Percentiles rank a stretch among this genome's conserved stretches.
phyloP scores from a whole-genome alignment of 2,797 vertebrate genomes.

The Chanos chanos region DNA sequence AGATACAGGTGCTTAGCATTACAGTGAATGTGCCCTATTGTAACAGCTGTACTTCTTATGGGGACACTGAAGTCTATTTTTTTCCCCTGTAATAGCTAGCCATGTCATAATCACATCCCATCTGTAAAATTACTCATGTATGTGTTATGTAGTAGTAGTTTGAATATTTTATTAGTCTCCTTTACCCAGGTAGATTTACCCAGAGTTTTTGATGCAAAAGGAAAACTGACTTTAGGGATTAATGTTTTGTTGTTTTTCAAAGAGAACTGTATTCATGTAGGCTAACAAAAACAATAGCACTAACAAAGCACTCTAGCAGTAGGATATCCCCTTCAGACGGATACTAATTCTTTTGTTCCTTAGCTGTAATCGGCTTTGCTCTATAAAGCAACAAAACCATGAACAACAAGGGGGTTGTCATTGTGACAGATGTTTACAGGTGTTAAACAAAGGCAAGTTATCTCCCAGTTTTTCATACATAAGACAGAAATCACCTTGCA shows the following conservation, averaged over 20 bases:
- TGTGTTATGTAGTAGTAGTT: no score
- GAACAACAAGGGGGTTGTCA: conserved; percentile 37
- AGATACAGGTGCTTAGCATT: conserved; percentile 12
- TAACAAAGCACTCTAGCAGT: conserved; percentile 2
- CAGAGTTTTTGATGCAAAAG: no score
- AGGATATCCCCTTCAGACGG: conserved; percentile 16
- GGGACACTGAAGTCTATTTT: conserved; percentile 13
- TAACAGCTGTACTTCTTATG: no score
- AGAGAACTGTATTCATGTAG: background rate
- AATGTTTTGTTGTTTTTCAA: no score
- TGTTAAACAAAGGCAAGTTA: background rate
- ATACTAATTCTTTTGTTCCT: conserved; percentile 24
- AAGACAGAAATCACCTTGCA: conserved; percentile 46
- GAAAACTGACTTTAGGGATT: no score
- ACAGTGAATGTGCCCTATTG: conserved; percentile 5
- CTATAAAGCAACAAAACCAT: conserved; percentile 49
- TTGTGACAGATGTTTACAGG: conserved; percentile 30
- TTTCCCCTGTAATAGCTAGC: conserved; percentile 1
- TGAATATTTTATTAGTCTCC: no score
- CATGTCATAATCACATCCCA: no score
- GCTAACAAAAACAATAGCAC: conserved; percentile 2
- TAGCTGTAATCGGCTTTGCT: conserved; percentile 32
- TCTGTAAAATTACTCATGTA: no score
- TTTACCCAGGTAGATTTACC: no score
- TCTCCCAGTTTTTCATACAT: conserved; percentile 10